These are phyloP conservation scores for Acipenser transmontanus DNA, from an alignment of 2,797 vertebrate species.

Conservation along the genomic window DNA sequence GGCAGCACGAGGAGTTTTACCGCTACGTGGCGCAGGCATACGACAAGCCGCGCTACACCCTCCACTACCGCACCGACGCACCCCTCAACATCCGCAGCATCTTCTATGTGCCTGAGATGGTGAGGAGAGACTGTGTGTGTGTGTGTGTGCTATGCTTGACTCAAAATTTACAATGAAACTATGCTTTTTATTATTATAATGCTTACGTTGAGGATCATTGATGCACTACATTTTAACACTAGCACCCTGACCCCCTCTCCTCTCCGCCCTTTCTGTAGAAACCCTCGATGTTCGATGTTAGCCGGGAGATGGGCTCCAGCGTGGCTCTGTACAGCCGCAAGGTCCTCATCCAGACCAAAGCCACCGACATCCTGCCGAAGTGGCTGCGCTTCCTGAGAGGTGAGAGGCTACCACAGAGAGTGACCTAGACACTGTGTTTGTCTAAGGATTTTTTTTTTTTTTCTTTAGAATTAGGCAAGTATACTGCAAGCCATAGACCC, in stretches of 20 bases:
- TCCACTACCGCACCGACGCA: constrained; percentile 86
- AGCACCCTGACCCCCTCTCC: no score
- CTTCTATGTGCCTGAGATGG: constrained; percentile 86
- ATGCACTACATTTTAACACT: no score
- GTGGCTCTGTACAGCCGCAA: constrained; percentile 90
- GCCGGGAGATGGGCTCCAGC: constrained; percentile 84
- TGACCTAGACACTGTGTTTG: no score
- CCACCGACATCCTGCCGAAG: constrained; percentile 84
- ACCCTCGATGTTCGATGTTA: constrained; percentile 92
- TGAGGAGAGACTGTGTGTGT: constrained; percentile 37
- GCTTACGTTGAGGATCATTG: no score
- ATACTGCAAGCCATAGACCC: neutral
- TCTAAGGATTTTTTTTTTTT: neutral
- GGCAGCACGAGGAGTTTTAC: constrained; percentile 94
- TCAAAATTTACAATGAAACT: no score
- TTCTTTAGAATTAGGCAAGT: no score
- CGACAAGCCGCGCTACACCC: constrained; percentile 81
- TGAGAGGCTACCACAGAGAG: constrained; percentile 25
- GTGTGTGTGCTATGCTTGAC: neutral
- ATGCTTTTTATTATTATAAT: no score
- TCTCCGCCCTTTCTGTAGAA: constrained; percentile 57
- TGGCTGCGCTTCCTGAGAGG: constrained; percentile 92
- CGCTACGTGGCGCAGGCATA: constrained; percentile 78
- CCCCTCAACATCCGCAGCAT: constrained; percentile 92
- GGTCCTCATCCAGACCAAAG: constrained; percentile 91